Conservation (phyloP, 2,888 invertebrate species). For the Perithous albicinctus region DNA sequence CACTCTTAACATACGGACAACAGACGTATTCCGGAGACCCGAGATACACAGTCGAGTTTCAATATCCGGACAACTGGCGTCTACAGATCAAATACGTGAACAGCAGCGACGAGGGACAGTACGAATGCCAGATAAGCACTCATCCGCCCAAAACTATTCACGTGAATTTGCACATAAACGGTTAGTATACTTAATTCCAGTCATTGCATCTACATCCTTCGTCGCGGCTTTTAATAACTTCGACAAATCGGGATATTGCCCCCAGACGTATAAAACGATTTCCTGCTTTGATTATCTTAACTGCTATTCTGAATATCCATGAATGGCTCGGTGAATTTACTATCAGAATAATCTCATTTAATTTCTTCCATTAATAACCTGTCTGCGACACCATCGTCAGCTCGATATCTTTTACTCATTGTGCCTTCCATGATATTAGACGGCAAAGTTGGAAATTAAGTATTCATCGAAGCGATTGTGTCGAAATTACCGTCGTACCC, state of each 20-base stretch:
- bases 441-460: slow-evolving; percentile 45
- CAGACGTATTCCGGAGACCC: slow-evolving; percentile 89
- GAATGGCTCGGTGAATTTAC: neutral
- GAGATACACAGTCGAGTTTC: slow-evolving; percentile 85
- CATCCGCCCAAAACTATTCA: slow-evolving; percentile 86
- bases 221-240: neutral
- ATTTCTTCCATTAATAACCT: neutral
- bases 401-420: slow-evolving; percentile 12
- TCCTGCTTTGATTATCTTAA: slow-evolving; percentile 2
- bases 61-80: slow-evolving; percentile 86
- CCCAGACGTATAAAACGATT: slow-evolving; percentile 27
- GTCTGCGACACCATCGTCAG: neutral
- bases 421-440: slow-evolving; percentile 18
- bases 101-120: slow-evolving; percentile 85
- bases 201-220: neutral
- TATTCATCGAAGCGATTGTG: slow-evolving; percentile 68
- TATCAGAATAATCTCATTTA: slow-evolving; percentile 4
- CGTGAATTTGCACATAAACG: slow-evolving; percentile 85
- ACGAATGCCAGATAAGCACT: slow-evolving; percentile 86
- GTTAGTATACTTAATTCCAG: slow-evolving; percentile 72
- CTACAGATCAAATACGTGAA: slow-evolving; percentile 85
- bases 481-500: slow-evolving; percentile 71
- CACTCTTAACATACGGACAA: slow-evolving; percentile 88
- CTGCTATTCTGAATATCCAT: too few relatives aligned
- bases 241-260: neutral